These are phyloP conservation scores for Silurus asotus DNA, from an alignment of 2,113 vertebrate species.

Conservation along the genomic window DNA sequence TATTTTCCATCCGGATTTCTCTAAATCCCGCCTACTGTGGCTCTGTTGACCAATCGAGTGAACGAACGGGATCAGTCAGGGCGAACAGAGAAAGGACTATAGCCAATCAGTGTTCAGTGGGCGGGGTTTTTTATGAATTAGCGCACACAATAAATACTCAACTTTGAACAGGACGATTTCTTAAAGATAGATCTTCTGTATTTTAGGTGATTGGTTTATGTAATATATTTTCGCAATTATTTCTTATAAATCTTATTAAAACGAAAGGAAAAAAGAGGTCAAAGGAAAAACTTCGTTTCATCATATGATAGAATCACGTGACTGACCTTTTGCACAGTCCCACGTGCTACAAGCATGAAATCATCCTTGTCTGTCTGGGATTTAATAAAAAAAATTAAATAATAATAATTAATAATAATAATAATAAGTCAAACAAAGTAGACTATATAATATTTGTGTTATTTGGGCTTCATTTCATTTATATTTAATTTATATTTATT, in stretches of 20 bases:
- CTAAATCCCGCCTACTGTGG: background rate
- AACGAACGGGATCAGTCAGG: background rate
- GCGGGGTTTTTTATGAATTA: background rate
- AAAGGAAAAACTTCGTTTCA: background rate
- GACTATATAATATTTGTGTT: background rate
- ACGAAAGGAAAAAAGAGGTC: background rate
- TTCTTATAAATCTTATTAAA: background rate
- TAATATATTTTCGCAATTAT: background rate
- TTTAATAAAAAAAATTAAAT: background rate
- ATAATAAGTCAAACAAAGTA: background rate
- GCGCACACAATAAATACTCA: background rate
- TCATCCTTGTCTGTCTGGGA: background rate
- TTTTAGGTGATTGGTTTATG: too few species aligned
- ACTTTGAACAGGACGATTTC: background rate
- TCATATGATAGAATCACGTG: constrained; percentile 57
- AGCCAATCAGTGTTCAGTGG: background rate
- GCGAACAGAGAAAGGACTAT: background rate
- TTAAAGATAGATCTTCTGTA: background rate
- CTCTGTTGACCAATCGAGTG: background rate
- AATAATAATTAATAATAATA: background rate
- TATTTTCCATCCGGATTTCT: background rate
- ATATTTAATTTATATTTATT: too few species aligned
- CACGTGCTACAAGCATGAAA: constrained; percentile 1
- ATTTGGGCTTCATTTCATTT: too few species aligned
- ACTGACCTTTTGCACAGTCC: constrained; percentile 3